Evolutionary conservation across 1,140 invertebrate species (phyloP).

Genomic region (Latrodectus geometricus): DNA sequence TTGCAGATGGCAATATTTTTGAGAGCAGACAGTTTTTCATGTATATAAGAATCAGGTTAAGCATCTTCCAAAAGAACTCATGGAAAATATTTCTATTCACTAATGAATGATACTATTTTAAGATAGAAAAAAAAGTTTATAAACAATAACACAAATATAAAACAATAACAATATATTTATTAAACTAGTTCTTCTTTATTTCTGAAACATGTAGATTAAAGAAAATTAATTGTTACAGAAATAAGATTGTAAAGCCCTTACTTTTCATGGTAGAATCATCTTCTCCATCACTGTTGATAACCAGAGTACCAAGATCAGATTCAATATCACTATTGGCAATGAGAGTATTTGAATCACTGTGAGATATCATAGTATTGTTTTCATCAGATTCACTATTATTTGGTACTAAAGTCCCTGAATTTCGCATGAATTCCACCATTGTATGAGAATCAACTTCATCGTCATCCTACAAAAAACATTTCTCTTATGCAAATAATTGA

Average conservation of each 20-base stretch:
- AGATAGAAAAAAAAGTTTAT: no score
- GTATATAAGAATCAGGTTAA: no score
- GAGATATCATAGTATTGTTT: constrained; percentile 49
- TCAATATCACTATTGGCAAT: constrained; percentile 64
- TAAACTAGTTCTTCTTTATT: no score
- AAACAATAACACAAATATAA: no score
- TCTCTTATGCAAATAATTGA: no score
- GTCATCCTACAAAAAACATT: constrained; percentile 34
- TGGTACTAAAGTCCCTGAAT: constrained; percentile 61
- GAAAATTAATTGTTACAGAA: not conserved
- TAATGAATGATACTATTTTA: no score
- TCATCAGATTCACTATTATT: constrained; percentile 55
- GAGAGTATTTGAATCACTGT: constrained; percentile 49
- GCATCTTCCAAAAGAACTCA: no score
- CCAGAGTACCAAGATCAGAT: constrained; percentile 65
- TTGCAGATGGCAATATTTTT: no score
- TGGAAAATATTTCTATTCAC: no score
- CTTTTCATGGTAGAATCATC: constrained; percentile 64
- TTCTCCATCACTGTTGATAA: constrained; percentile 65
- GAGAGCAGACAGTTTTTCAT: no score
- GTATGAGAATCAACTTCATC: constrained; percentile 62
- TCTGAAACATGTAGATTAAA: not conserved
- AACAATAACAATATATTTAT: no score
- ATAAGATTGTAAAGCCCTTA: constrained; percentile 1
- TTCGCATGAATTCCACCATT: constrained; percentile 56